These are phyloP conservation scores for Lasioglossum calceatum DNA, from an alignment of 2,888 invertebrate genomes.

Conservation along the genomic window DNA sequence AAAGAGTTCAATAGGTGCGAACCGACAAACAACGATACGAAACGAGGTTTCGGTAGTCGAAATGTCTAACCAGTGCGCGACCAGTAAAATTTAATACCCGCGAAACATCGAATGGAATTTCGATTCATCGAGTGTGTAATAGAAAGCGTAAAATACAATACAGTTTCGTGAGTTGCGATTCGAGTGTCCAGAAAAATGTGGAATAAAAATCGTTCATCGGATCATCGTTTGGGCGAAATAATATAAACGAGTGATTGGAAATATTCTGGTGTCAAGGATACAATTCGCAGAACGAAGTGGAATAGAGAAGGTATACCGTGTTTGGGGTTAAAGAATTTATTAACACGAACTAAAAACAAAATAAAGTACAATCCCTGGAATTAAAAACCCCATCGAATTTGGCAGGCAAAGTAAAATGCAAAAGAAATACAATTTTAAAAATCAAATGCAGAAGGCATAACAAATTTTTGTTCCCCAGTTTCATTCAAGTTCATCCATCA, in stretches of 20 bases:
- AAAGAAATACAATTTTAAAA: no score
- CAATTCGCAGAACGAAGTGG: no score
- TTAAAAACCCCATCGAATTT: no score
- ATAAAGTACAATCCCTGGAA: no score
- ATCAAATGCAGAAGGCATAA: no score
- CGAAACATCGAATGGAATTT: neutral
- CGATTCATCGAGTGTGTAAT: neutral
- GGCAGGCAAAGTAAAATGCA: no score
- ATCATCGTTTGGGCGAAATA: neutral
- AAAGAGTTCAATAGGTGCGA: neutral
- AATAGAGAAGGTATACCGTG: neutral
- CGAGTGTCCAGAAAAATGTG: neutral
- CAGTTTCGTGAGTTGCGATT: neutral
- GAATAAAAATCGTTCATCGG: neutral
- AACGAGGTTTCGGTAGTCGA: neutral
- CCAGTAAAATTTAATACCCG: neutral
- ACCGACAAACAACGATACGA: neutral
- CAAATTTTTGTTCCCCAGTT: no score
- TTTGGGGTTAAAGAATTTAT: neutral
- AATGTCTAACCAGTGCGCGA: neutral
- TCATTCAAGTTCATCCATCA: no score
- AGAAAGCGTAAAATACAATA: neutral
- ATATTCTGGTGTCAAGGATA: no score
- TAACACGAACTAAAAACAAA: no score
- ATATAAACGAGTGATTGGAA: neutral